Percentiles rank a stretch among this genome's conserved stretches.
Evolutionary conservation across 2,888 invertebrate species (phyloP).

Genomic region (Nomada flava): DNA sequence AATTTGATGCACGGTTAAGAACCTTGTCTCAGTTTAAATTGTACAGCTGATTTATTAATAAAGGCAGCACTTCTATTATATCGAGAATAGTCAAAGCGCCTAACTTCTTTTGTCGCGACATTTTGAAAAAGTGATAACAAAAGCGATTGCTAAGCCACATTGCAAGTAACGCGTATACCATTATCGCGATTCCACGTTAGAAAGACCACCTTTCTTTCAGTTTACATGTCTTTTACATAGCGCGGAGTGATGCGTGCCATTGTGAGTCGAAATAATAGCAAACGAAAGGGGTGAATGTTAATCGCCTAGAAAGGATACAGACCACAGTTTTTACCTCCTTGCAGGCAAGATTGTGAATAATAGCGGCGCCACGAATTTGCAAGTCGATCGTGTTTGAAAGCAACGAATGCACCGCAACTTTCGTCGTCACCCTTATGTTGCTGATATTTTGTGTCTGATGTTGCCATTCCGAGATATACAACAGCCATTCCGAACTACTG

Average conservation of each 20-base stretch:
- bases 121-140: neutral
- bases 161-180: neutral
- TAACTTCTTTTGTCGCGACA: neutral
- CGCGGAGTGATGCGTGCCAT: neutral
- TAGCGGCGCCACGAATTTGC: conserved; percentile 93
- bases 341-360: conserved; percentile 95
- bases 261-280: conserved; percentile 38
- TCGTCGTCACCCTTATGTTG: conserved; percentile 95
- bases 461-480: conserved; percentile 97
- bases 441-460: conserved; percentile 91
- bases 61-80: conserved; percentile 76
- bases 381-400: conserved; percentile 89
- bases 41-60: conserved; percentile 63
- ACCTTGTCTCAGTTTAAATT: conserved; percentile 26
- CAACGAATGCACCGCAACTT: conserved; percentile 94
- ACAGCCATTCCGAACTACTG: conserved; percentile 95
- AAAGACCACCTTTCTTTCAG: neutral
- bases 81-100: conserved; percentile 32
- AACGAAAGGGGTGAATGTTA: conserved; percentile 49
- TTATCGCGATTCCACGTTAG: too few species aligned
- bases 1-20: conserved; percentile 27
- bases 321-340: conserved; percentile 99
- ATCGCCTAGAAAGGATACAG: conserved; percentile 87
- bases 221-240: neutral
- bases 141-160: conserved; percentile 40